These are phyloP conservation scores for Drosophila rellima DNA, from an alignment of 2,888 invertebrate genomes.

Conservation along the genomic window DNA sequence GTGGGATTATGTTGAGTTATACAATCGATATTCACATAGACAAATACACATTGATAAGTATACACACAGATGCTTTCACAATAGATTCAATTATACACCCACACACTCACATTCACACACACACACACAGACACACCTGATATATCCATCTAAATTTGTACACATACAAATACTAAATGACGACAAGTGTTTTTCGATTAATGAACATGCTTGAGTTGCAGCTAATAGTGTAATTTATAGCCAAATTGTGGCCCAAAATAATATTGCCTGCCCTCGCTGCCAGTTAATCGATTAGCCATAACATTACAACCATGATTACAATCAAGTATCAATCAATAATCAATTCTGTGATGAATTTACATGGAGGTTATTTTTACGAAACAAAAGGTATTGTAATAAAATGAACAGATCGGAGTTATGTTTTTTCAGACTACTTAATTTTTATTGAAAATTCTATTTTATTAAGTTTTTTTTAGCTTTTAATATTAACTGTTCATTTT, in stretches of 20 bases:
- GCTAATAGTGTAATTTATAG: conserved; percentile 45
- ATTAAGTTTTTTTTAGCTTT: too few species aligned
- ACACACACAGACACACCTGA: conserved; percentile 6
- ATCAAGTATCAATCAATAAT: conserved; percentile 3
- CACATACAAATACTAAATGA: conserved; percentile 34
- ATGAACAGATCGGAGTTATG: too few species aligned
- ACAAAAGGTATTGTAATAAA: neutral
- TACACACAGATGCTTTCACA: conserved; percentile 24
- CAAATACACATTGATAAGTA: conserved; percentile 26
- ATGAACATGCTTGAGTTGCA: conserved; percentile 54
- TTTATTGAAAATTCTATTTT: too few species aligned
- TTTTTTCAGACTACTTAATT: too few species aligned
- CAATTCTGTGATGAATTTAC: neutral
- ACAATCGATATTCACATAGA: conserved; percentile 62
- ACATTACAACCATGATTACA: neutral
- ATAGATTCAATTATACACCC: conserved; percentile 35
- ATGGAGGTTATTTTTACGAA: neutral
- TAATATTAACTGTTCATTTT: too few species aligned
- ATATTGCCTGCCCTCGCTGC: conserved; percentile 3
- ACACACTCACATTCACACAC: neutral
- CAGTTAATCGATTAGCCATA: conserved; percentile 32
- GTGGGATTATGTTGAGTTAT: conserved; percentile 60
- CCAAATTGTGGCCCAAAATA: conserved; percentile 21
- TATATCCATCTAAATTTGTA: neutral
- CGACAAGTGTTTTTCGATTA: conserved; percentile 71